phyloP scores from a whole-genome alignment of 1,140 invertebrate genomes.

The Batillaria attramentaria region DNA sequence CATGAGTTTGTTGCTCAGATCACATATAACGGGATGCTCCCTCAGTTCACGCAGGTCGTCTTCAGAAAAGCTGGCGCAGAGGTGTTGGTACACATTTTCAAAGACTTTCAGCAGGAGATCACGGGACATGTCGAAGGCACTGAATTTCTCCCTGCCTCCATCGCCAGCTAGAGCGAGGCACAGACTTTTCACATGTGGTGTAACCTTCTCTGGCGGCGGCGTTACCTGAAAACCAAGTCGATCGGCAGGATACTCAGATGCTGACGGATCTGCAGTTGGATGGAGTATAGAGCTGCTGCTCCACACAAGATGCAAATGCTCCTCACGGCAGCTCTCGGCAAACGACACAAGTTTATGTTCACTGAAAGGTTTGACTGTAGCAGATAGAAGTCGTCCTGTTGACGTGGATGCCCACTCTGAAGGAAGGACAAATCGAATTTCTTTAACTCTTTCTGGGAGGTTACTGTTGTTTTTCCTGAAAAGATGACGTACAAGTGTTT shows the following conservation, averaged over 20 bases:
- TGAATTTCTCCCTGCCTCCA: conserved; percentile 10
- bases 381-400: background rate
- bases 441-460: conserved; percentile 20
- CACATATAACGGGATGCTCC: conserved; percentile 38
- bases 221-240: conserved; percentile 24
- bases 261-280: conserved; percentile 26
- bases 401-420: conserved; percentile 10
- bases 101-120: conserved; percentile 30
- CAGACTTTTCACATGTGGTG: conserved; percentile 36
- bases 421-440: conserved; percentile 44
- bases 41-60: conserved; percentile 3
- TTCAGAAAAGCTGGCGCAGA: too few relatives aligned
- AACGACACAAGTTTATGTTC: conserved; percentile 33
- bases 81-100: conserved; percentile 36
- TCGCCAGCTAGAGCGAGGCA: conserved; percentile 29
- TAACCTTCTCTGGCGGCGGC: conserved; percentile 31
- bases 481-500: conserved; percentile 7
- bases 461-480: background rate
- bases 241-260: background rate
- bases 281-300: conserved; percentile 37
- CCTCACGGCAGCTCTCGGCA: conserved; percentile 17
- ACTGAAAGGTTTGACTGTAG: conserved; percentile 13
- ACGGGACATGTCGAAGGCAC: background rate
- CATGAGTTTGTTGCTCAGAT: conserved; percentile 38
- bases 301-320: conserved; percentile 40